Base-by-base conservation (phyloP, 2,797 vertebrate species). In the Steatocranus sp. region DNA sequence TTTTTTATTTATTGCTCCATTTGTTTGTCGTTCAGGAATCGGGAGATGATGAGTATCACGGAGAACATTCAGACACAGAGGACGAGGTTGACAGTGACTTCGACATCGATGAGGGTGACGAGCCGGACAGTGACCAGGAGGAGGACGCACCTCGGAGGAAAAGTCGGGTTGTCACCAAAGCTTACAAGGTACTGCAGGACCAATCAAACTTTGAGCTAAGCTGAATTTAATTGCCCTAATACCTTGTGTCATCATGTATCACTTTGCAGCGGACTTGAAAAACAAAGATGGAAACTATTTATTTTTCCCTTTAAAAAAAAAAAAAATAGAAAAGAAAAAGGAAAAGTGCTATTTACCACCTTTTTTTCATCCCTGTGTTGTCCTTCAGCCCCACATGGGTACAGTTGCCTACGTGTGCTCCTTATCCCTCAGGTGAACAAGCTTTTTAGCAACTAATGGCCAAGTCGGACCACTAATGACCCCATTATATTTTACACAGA, bases 61-160 rank as follows among this genome's bases (percentile, higher is more conserved):
- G 97, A 0, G 98, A 99, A 56, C 98, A 98, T 90, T 99, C 98
- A 0, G 98, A 97, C 91, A 98, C 97, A 4, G 98, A 99, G 76
- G 98, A 99, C 1, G 98, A 99, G 84, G 98, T 99, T 73, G 98
- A 99, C 93, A 99, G 98, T 0, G 98, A 99, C 86, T 99, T 99
- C 5, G 98, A 99, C 92, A 98, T 99, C 0, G 98, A 99, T 4
- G 98, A 99, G 86, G 98, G 98, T 0, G 98, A 99, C 0, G 98
- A 99, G 83, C 98, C 98, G 0, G 93, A 96, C 93, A 99, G 98
- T 2, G 98, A 98, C 80, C 97, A 97, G 88, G 98, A 99, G 12
- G 97, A 98, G 1, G 97, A 97, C 3, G 97, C 97, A 5, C 98
- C 98, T 1, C 95, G 95, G n/a, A 95, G 97, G 85, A 98, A 98